Evolutionary conservation across 2,888 invertebrate species (phyloP), one percentile per base, ranked within the genome.

Genomic region (Lampropteryx suffumata): DNA sequence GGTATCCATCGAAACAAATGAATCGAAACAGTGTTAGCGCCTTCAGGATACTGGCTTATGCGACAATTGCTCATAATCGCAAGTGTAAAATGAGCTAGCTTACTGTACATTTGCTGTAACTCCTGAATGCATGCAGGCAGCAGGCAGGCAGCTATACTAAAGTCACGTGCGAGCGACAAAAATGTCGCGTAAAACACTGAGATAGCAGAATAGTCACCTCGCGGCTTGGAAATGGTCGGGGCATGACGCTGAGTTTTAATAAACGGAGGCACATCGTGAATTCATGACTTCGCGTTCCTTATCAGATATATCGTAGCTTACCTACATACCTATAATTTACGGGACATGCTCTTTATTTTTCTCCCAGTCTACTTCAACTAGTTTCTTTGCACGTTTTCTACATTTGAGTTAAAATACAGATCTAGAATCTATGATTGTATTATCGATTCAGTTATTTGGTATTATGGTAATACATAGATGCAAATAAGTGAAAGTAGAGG

Each of bases 151-250:
- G 57, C 61, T 42, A 55, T 46, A 30, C 58, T 58, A 59, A 64
- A 67, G 70, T 69, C 68, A 67, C 68, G 65, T 62, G 62, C 65
- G 49, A 55, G 57, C 43, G 47, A 50, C 55, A 60, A 56, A 53
- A 62, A 59, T 57, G 59, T 56, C 57, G 62, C 54, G 54, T 57
- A 62, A 57, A 62, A 59, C 52, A 52, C 48, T 49, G 50, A 42
- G 57, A 53, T 55, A 50, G 55, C 47, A 43, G 51, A 47, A 57
- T 52, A 49, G 46, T 50, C 44, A 41, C 52, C 48, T 44, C 33
- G 42, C 35, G 50, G 50, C 40, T 49, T 50, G 29, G 30, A 57
- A 61, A 59, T 55, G 55, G 55, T 43, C 13, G 51, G 35, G 34
- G 48, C 51, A 50, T 57, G 57, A 59, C 53, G 45, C 14, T 32